A percentile compares a stretch with the other conserved stretches of the same genome.
Evolutionary conservation across 2,888 invertebrate genomes (phyloP).

Genomic region (Drosophila mayaguana): DNA sequence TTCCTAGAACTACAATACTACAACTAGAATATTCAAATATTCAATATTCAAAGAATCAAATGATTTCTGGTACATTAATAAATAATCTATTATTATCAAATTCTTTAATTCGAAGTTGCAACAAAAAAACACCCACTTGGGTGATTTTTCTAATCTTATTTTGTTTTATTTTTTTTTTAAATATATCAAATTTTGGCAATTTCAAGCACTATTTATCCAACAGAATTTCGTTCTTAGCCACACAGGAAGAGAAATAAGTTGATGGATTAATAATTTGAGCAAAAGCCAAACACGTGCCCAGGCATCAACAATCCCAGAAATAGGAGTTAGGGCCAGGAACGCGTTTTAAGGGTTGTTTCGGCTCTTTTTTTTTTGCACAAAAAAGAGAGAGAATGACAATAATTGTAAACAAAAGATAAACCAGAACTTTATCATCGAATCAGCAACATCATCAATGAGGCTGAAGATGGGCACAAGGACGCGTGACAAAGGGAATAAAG

Average conservation of each 20-base stretch:
- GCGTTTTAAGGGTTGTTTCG: conserved; percentile 42
- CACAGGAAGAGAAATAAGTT: conserved; percentile 27
- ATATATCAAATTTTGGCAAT: background rate
- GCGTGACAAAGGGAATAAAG: conserved; percentile 11
- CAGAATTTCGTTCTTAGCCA: background rate
- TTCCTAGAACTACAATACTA: background rate
- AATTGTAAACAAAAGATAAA: conserved; percentile 69
- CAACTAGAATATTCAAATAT: background rate
- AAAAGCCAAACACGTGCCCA: conserved; percentile 63
- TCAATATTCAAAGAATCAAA: background rate
- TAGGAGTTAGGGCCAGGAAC: conserved; percentile 5
- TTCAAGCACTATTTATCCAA: background rate
- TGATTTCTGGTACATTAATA: background rate
- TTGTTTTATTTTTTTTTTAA: background rate
- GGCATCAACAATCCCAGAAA: conserved; percentile 21
- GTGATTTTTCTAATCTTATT: no score
- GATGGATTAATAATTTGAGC: conserved; percentile 46
- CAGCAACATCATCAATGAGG: conserved; percentile 53
- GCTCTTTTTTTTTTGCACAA: conserved; percentile 31
- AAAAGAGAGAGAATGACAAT: conserved; percentile 42
- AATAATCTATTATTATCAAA: no score
- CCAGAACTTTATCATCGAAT: conserved; percentile 55
- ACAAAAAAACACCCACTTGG: no score
- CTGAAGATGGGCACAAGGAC: conserved; percentile 23
- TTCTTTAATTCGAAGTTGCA: no score